A percentile compares a stretch with the other conserved stretches of the same genome.
Conservation (phyloP, 2,113 vertebrate species). For the Myotis yumanensis region DNA sequence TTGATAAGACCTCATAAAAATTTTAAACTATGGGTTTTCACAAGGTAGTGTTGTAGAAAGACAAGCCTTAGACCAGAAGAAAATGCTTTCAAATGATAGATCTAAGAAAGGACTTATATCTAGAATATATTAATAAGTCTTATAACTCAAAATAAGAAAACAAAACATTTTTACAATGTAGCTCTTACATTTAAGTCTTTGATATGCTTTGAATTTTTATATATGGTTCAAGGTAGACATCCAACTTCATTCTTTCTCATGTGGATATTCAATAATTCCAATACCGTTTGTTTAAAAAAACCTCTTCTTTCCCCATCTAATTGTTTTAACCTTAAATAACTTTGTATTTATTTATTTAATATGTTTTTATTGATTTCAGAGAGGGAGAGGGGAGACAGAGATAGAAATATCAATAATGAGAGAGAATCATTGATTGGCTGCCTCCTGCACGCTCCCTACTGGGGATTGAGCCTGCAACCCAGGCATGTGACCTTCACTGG, state of each 20-base stretch:
- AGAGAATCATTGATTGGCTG: too few relatives aligned
- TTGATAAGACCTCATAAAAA: background rate
- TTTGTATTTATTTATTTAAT: background rate
- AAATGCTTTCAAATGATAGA: background rate
- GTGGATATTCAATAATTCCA: background rate
- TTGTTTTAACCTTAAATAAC: background rate
- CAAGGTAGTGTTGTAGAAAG: background rate
- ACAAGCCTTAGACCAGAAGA: background rate
- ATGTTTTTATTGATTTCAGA: too few relatives aligned
- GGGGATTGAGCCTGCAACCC: too few relatives aligned
- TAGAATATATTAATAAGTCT: background rate
- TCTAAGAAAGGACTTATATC: background rate
- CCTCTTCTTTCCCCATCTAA: background rate
- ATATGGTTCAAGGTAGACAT: background rate
- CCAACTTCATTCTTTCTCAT: background rate
- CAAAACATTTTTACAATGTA: background rate
- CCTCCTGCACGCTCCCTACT: too few relatives aligned
- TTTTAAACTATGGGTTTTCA: background rate
- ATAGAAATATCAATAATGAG: too few relatives aligned
- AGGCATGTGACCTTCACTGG: too few relatives aligned
- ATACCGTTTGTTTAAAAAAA: background rate
- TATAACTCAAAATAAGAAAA: background rate
- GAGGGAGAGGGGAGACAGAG: too few relatives aligned
- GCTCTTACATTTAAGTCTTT: background rate
- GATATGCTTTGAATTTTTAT: background rate